Percentiles rank a stretch among this genome's conserved stretches.
Evolutionary conservation across 1,140 invertebrate genomes (phyloP).

Genomic region (Bathynomus jamesi): DNA sequence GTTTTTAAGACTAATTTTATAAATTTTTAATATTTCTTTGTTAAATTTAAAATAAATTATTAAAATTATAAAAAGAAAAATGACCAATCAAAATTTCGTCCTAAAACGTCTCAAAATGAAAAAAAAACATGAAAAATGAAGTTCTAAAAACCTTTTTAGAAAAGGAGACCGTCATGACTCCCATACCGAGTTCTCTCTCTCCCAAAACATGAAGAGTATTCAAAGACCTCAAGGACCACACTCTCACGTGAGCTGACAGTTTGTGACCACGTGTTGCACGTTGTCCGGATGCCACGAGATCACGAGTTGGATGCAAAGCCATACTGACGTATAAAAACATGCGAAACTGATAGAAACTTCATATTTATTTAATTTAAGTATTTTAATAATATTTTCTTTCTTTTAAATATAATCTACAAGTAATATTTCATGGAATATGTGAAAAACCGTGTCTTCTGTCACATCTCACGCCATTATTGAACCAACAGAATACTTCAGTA

Average conservation of each 20-base stretch:
- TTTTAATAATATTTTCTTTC: too few species aligned
- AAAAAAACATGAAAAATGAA: too few species aligned
- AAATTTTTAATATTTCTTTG: background rate
- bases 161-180: slow-evolving; percentile 81
- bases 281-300: slow-evolving; percentile 85
- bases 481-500: too few species aligned
- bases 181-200: slow-evolving; percentile 82
- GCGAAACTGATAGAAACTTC: too few species aligned
- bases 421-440: too few species aligned
- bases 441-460: too few species aligned
- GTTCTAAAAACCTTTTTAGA: slow-evolving; percentile 52
- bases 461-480: too few species aligned
- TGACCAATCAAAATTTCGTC: too few species aligned
- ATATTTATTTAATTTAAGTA: too few species aligned
- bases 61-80: too few species aligned
- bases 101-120: too few species aligned
- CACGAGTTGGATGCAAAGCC: slow-evolving; percentile 80
- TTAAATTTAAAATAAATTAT: background rate
- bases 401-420: too few species aligned
- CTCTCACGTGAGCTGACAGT: slow-evolving; percentile 81
- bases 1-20: background rate
- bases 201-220: slow-evolving; percentile 85
- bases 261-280: slow-evolving; percentile 59
- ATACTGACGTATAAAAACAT: slow-evolving; percentile 50
- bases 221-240: slow-evolving; percentile 88